Base-by-base conservation (phyloP, 2,888 invertebrate species). In the Liodrosophila aerea region DNA sequence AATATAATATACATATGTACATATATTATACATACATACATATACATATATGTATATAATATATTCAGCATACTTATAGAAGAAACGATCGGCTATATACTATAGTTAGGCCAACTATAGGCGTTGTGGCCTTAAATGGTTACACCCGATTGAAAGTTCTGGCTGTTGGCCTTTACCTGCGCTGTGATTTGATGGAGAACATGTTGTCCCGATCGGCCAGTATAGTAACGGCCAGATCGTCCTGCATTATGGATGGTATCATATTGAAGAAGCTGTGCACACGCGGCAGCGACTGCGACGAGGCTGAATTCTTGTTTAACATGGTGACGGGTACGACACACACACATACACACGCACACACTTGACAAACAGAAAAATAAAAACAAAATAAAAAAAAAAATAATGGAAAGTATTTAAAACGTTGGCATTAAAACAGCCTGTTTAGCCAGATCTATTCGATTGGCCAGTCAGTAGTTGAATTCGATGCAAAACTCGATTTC, bases 211-310 rank as follows among this genome's bases (percentile, higher is more conserved):
- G 87, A 78, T 89, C 89, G 59, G 83, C 83, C 49, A 81, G 61
- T 47, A 89, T 89, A n/a, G 89, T 87, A 34, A 87, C 72, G 33
- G 88, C 89, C 83, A 89, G 73, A 71, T 89, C 89, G 58, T 88
- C 88, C 65, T 88, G 87, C 76, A 89, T 76, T 56, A 88, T 85
- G 53, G 88, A 84, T 15, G 89, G 89, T 72, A 89, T 87, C 87
- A 88, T 88, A 57, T 87, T 88, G 73, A 88, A 88, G 60, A 88
- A 88, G 39, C 88, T 88, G 58, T 88, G 88, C 18, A 88, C 80
- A 16, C 88, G 86, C 63, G 88, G 88, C 81, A 87, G 71, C 58
- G 88, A 88, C 49, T 77, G 85, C 59, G 87, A 87, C 43, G 83
- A 74, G 16, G 75, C 76, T 44, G 86, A 85, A 29, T 88, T 85